A percentile compares a stretch with the other conserved stretches of the same genome.
These are phyloP conservation scores for Rhogogaster chlorosoma DNA, from an alignment of 2,888 invertebrate genomes.

Conservation along the genomic window DNA sequence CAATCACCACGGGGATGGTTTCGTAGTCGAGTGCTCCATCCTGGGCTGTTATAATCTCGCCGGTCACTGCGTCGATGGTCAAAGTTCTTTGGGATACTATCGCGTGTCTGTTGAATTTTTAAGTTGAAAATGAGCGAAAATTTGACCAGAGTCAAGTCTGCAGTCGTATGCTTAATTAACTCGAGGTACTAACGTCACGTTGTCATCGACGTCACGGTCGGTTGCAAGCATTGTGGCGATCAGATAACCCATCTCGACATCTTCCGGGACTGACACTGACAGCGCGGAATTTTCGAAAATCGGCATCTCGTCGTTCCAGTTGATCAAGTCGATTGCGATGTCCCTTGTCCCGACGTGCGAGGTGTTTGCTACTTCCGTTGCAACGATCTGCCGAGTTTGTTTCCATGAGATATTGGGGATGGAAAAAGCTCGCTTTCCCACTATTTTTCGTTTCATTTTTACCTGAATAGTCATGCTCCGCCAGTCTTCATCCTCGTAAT, in stretches of 20 bases:
- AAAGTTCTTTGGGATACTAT: conserved; percentile 79
- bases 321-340: conserved; percentile 80
- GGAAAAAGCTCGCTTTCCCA: not conserved
- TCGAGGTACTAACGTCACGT: conserved; percentile 79
- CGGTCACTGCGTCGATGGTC: conserved; percentile 80
- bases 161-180: conserved; percentile 55
- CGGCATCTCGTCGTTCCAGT: conserved; percentile 87
- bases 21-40: conserved; percentile 83
- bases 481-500: conserved; percentile 81
- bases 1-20: conserved; percentile 79
- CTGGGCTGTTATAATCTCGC: conserved; percentile 80
- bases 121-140: not conserved
- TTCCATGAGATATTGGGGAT: not conserved
- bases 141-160: not conserved
- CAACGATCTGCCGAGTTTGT: conserved; percentile 69
- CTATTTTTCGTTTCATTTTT: conserved; percentile 53
- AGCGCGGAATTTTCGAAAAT: conserved; percentile 79
- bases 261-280: conserved; percentile 80
- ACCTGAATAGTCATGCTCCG: conserved; percentile 77
- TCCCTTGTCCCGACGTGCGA: conserved; percentile 75
- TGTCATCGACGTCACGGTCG: conserved; percentile 83
- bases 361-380: conserved; percentile 68
- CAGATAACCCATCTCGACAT: conserved; percentile 77
- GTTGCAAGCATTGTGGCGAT: conserved; percentile 81
- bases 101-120: conserved; percentile 77